A percentile compares a stretch with the other conserved stretches of the same genome.
Evolutionary conservation across 2,113 vertebrate genomes (phyloP).

Genomic region (Pipa parva): DNA sequence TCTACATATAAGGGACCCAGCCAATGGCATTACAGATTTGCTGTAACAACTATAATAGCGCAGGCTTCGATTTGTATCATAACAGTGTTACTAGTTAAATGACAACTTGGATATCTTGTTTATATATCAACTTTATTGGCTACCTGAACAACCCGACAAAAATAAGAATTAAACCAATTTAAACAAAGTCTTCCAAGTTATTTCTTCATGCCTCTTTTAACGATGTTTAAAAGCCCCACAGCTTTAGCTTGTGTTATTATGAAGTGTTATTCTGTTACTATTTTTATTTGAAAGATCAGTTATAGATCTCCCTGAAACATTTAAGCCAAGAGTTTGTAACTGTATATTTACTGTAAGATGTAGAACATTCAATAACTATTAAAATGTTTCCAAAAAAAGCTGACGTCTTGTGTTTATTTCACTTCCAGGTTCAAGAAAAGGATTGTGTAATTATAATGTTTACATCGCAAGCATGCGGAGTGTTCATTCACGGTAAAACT

Average conservation of each 20-base stretch:
- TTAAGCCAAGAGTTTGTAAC: constrained; percentile 98
- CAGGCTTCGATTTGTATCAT: constrained; percentile 24
- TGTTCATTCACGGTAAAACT: no score
- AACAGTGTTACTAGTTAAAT: constrained; percentile 18
- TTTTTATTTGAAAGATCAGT: constrained; percentile 80
- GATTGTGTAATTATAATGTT: not conserved
- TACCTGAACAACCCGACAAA: constrained; percentile 70
- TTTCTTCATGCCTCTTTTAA: constrained; percentile 59
- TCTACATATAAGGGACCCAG: no score
- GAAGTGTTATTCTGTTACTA: constrained; percentile 84
- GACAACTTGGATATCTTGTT: constrained; percentile 56
- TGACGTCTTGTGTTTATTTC: not conserved
- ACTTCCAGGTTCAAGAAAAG: no score
- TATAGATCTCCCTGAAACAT: constrained; percentile 91
- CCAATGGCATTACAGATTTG: no score
- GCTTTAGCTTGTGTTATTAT: constrained; percentile 80
- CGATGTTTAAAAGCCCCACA: constrained; percentile 64
- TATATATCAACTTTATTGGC: constrained; percentile 67
- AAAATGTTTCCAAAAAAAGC: constrained; percentile 74
- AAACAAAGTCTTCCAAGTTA: constrained; percentile 82
- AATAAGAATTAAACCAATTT: constrained; percentile 62
- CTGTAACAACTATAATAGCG: no score
- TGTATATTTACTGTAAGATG: constrained; percentile 99
- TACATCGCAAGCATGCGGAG: no score
- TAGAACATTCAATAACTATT: constrained; percentile 98